Base-by-base conservation (phyloP, 2,888 invertebrate genomes). In the Lasioglossum lativentre region DNA sequence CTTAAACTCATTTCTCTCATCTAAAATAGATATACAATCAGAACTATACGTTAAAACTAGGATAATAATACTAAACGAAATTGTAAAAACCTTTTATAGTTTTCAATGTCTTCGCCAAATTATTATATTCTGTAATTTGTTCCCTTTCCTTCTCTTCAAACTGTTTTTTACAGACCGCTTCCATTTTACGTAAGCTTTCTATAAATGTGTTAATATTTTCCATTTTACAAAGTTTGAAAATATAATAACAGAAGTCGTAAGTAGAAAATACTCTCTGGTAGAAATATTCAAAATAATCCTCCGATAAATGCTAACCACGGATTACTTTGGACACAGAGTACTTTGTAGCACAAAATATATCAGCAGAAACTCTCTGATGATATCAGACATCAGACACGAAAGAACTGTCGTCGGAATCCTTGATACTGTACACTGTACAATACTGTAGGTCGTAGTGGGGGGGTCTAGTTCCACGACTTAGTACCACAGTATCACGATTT, bases 11-110 rank as follows among this genome's bases (percentile, higher is more conserved):
- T 70, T 72, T 19, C 56, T 71, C 38, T 86, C 80, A 23, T 78
- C 90, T 90, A 19, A 30, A 47, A 87, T 40, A 75, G 66, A 82
- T 14, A 40, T 1, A 38, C 19, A 40, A 56, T 75, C 6, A n/a
- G 27, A 70, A 63, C 10, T 76, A 74, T 45, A 75, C 27, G 40
- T 56, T 56, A 27, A 74, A 45, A 72, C 34, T 56, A 78, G 19
- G 10, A 38, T n/a, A 34, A 45, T 27, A 30, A 59, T 19, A 42
- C 16, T 52, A 19, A 1, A 56, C 23, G 2, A 12, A 75, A 30
- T 77, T 70, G 14, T 66, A 4, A 10, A 66, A 70, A 89, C 89
- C 81, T 82, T 81, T 75, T 34, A 78, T 23, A 38, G 73, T 40
- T 42, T 68, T 34, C 14, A 88, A 59, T 12, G 30, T 72, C 1